Conservation (phyloP, 2,797 vertebrate genomes). For the Coccyzus lansbergi region DNA sequence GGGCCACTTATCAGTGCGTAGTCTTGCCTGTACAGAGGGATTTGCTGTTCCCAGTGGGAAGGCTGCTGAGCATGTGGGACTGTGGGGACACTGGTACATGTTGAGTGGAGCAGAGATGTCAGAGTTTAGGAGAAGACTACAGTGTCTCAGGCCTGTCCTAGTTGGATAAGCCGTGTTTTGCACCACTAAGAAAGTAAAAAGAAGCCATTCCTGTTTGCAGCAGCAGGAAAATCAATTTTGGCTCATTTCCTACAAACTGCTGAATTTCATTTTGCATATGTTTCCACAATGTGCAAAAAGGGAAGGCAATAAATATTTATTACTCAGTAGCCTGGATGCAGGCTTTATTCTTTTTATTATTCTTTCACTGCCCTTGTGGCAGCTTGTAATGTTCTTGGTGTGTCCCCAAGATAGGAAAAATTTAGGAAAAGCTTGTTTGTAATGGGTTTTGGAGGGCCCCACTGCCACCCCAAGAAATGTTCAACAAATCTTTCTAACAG, state of each 20-base stretch:
- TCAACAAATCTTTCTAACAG: neutral
- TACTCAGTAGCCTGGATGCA: neutral
- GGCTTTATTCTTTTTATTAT: neutral
- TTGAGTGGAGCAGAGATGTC: neutral
- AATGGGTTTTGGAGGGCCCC: neutral
- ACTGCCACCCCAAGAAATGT: neutral
- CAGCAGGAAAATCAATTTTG: neutral
- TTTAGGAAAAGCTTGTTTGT: neutral
- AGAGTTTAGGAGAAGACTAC: neutral
- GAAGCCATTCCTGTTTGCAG: neutral
- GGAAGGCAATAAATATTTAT: constrained; percentile 48
- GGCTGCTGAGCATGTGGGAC: rapidly evolving
- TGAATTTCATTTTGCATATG: constrained; percentile 6
- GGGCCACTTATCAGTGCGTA: neutral
- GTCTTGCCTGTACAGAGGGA: neutral
- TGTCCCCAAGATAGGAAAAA: neutral
- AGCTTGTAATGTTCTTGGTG: neutral
- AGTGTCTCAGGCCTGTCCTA: neutral
- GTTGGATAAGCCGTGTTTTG: neutral
- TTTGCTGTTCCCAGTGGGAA: neutral
- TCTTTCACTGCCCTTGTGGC: neutral
- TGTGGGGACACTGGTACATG: rapidly evolving
- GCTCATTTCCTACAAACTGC: neutral
- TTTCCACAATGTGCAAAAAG: constrained; percentile 10
- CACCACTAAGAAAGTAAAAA: neutral